Evolutionary conservation across 2,888 invertebrate genomes (phyloP), one percentile per base, ranked within the genome.

Genomic region (Hyppa rectilinea): DNA sequence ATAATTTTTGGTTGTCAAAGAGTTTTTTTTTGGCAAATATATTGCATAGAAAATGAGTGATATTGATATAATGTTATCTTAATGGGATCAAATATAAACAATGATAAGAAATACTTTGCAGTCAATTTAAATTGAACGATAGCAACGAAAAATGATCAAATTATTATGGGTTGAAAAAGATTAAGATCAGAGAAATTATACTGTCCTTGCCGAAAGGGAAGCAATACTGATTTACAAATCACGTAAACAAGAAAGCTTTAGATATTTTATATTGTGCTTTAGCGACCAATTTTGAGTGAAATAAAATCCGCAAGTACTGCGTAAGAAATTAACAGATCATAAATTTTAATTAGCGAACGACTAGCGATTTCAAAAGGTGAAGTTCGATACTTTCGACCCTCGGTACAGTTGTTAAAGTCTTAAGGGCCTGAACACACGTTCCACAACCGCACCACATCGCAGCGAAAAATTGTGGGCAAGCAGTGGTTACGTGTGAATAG

Each of bases 301-400:
- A 67, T 59, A 10, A 60, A 72, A 62, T 59, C 14, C 7, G 6
- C 10, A 53, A 14, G 45, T 55, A 34, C 38, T 55, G 23, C 59
- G 45, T 50, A 47, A 45, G 38, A 60, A 75, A 63, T 74, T 58
- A 78, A 75, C 75, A 49, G 53, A 52, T 60, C 45, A 50, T 78
- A 79, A 75, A 75, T 67, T 79, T 58, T 66, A 78, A 78, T 73
- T 78, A 78, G 40, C 38, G 61, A 56, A 63, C 60, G 20, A 53
- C 52, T 50, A 23, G 38, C 45, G 62, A 73, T 77, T 81, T 72
- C 64, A 76, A 80, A 84, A 84, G 84, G 84, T 84, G 80, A 84
- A 83, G 75, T 80, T 78, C 73, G 68, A 49, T 47, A 73, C 64
- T 40, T 63, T 50, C 58, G 76, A 69, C 75, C 79, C 56, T 75